These are phyloP conservation scores for Diarsia rubi DNA, from an alignment of 2,888 invertebrate genomes.

Conservation along the genomic window DNA sequence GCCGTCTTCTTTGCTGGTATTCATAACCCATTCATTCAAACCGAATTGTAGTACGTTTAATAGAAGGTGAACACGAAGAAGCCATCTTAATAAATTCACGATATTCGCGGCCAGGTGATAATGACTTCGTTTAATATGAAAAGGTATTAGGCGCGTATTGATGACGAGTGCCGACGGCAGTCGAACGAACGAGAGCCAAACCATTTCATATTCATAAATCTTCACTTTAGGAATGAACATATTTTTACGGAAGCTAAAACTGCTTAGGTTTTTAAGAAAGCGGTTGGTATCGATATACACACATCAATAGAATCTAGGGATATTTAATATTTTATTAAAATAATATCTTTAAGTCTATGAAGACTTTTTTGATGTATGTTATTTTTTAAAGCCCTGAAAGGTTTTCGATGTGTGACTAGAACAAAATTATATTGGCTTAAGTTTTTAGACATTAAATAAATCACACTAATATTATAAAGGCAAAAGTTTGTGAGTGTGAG, in stretches of 20 bases:
- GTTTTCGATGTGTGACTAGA: no score
- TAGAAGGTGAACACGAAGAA: not conserved
- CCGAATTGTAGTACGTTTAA: not conserved
- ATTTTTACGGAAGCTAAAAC: not conserved
- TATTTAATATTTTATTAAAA: no score
- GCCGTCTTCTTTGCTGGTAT: not conserved
- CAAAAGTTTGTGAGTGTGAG: no score
- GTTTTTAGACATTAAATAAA: no score
- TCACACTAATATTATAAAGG: no score
- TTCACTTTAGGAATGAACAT: slow-evolving; percentile 4
- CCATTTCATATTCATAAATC: slow-evolving; percentile 20
- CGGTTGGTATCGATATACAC: no score
- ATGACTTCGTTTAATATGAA: slow-evolving; percentile 54
- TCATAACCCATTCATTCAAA: not conserved
- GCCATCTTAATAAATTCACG: slow-evolving; percentile 24
- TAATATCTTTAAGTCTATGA: no score
- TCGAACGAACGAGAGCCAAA: not conserved
- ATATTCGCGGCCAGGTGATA: slow-evolving; percentile 36
- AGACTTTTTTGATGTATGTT: no score
- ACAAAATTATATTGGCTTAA: no score
- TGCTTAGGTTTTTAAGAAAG: not conserved
- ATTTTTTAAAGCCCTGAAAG: no score
- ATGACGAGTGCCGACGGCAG: slow-evolving; percentile 22
- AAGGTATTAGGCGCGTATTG: slow-evolving; percentile 49
- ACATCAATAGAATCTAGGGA: no score